Conservation (phyloP, 2,888 invertebrate species). For the Cheilosia scutellata region DNA sequence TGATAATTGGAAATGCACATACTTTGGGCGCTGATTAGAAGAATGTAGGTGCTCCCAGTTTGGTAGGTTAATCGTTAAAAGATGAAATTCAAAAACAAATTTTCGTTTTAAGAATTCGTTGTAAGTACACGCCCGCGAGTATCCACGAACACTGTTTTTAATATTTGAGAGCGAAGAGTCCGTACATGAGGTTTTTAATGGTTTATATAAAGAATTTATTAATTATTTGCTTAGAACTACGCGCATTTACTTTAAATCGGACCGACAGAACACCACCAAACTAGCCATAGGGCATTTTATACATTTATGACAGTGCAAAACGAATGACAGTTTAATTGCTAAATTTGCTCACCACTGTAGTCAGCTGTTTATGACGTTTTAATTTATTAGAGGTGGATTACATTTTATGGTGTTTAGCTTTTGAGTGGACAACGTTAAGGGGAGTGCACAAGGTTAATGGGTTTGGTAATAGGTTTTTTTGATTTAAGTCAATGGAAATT, state of each 20-base stretch:
- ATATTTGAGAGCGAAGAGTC: constrained; percentile 36
- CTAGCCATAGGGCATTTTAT: constrained; percentile 51
- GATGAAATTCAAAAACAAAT: constrained; percentile 1
- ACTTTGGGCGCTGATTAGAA: constrained; percentile 31
- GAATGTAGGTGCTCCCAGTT: not conserved
- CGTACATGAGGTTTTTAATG: constrained; percentile 46
- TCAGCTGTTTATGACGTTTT: constrained; percentile 63
- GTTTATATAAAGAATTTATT: constrained; percentile 7
- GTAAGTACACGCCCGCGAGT: constrained; percentile 8
- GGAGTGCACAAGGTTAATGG: constrained; percentile 13
- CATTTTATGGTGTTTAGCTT: not conserved
- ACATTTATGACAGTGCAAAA: constrained; percentile 45
- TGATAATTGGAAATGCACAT: constrained; percentile 25
- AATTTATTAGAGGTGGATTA: constrained; percentile 50
- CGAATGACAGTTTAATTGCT: constrained; percentile 15
- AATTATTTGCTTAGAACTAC: constrained; percentile 24
- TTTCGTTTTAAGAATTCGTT: constrained; percentile 26
- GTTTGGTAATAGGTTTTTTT: not conserved
- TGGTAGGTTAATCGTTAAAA: not conserved
- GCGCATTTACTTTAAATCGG: constrained; percentile 15
- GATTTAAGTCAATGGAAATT: too few relatives aligned
- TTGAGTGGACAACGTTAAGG: constrained; percentile 49
- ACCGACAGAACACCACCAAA: constrained; percentile 38
- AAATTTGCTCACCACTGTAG: not conserved
- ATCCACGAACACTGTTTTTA: constrained; percentile 18